Percentiles rank a stretch among this genome's conserved stretches.
phyloP scores from a whole-genome alignment of 1,140 invertebrate species.

The Brachionus angularis region DNA sequence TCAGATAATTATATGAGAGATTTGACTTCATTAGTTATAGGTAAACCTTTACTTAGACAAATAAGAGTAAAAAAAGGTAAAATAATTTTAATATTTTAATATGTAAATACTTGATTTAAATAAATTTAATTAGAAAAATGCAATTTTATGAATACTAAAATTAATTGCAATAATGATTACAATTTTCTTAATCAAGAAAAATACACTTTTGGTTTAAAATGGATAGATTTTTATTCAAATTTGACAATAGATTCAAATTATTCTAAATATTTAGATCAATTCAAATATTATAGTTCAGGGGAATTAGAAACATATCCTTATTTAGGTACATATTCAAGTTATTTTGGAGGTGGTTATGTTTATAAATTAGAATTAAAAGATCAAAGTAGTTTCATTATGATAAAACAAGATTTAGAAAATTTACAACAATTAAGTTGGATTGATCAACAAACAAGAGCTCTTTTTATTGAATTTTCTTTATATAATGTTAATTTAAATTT shows the following conservation, averaged over 20 bases:
- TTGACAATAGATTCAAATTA: too few relatives aligned
- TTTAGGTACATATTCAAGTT: too few relatives aligned
- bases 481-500: too few relatives aligned
- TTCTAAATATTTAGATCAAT: too few relatives aligned
- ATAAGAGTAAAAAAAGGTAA: too few relatives aligned
- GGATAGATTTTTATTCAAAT: too few relatives aligned
- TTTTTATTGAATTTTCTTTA: slow-evolving; percentile 64
- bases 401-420: slow-evolving; percentile 57
- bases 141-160: neutral
- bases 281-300: too few relatives aligned
- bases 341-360: slow-evolving; percentile 64
- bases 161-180: neutral
- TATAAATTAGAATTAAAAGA: slow-evolving; percentile 54
- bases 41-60: too few relatives aligned
- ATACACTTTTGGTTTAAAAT: too few relatives aligned
- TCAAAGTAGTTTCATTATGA: slow-evolving; percentile 52
- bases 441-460: slow-evolving; percentile 61
- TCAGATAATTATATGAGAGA: too few relatives aligned
- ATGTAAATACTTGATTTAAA: neutral
- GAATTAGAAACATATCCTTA: too few relatives aligned
- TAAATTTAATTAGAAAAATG: neutral
- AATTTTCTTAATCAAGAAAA: slow-evolving; percentile 19
- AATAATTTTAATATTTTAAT: slow-evolving; percentile 53
- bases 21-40: too few relatives aligned
- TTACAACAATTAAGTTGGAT: slow-evolving; percentile 61